These are phyloP conservation scores for Vimba vimba DNA, from an alignment of 2,113 vertebrate genomes.

Conservation along the genomic window DNA sequence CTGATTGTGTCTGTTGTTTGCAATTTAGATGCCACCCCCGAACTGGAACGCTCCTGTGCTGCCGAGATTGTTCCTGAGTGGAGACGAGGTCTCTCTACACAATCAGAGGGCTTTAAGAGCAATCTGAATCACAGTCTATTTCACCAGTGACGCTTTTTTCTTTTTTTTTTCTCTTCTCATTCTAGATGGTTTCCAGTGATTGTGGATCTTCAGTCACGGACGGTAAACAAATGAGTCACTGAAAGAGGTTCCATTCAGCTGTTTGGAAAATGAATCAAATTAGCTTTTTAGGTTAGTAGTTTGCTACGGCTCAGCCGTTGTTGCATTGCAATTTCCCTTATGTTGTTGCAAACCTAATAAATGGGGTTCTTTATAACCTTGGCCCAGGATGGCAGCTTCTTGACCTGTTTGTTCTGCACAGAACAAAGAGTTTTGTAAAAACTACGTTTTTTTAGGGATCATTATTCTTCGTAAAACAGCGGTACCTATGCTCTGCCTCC, in stretches of 20 bases:
- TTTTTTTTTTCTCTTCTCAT: background rate
- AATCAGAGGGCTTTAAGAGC: slow-evolving; percentile 22
- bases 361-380: slow-evolving; percentile 20
- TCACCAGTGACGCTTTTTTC: slow-evolving; percentile 9
- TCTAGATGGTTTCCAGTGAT: slow-evolving; percentile 38
- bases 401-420: slow-evolving; percentile 28
- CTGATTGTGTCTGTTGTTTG: slow-evolving; percentile 69
- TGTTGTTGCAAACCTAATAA: slow-evolving; percentile 14
- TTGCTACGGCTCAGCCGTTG: background rate
- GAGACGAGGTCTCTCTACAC: slow-evolving; percentile 8
- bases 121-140: slow-evolving; percentile 31
- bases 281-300: slow-evolving; percentile 24
- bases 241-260: background rate
- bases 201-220: slow-evolving; percentile 22
- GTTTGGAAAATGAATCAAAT: slow-evolving; percentile 31
- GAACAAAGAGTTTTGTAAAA: slow-evolving; percentile 44
- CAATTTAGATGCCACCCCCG: slow-evolving; percentile 64
- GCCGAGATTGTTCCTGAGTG: slow-evolving; percentile 37
- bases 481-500: slow-evolving; percentile 1
- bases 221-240: slow-evolving; percentile 28
- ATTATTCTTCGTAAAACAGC: slow-evolving; percentile 27
- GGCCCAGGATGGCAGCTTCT: slow-evolving; percentile 10
- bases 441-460: background rate
- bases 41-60: slow-evolving; percentile 32
- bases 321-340: slow-evolving; percentile 12